Conservation (phyloP, 2,888 invertebrate species). For the Chaitophorus viminalis region DNA sequence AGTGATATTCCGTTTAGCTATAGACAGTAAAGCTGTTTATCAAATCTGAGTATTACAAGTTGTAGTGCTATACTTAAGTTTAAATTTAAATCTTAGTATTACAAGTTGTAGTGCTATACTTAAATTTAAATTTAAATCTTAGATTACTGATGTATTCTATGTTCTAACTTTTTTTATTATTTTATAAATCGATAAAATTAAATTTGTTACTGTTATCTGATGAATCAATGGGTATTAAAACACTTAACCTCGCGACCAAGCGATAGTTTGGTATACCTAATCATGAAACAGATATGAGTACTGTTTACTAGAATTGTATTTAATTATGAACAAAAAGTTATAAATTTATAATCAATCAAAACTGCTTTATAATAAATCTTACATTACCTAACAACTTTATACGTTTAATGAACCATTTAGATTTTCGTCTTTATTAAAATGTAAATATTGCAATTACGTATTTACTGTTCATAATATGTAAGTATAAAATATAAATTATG, state of each 20-base stretch:
- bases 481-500: too few species aligned
- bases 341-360: not conserved
- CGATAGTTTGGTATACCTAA: not conserved
- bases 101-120: not conserved
- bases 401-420: not conserved
- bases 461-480: not conserved
- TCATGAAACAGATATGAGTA: not conserved
- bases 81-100: not conserved
- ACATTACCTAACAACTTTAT: not conserved
- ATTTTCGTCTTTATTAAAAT: not conserved
- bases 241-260: not conserved
- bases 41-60: not conserved
- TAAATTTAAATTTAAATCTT: not conserved
- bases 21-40: too few species aligned
- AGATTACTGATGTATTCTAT: too few species aligned
- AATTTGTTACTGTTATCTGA: not conserved
- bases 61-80: not conserved
- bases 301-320: not conserved
- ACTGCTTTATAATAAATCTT: not conserved
- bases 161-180: too few species aligned
- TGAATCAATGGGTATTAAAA: not conserved
- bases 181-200: too few species aligned
- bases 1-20: not conserved
- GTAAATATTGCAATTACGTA: not conserved
- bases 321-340: not conserved